Base-by-base conservation (phyloP, 2,113 vertebrate genomes). In the Carassius carassius region DNA sequence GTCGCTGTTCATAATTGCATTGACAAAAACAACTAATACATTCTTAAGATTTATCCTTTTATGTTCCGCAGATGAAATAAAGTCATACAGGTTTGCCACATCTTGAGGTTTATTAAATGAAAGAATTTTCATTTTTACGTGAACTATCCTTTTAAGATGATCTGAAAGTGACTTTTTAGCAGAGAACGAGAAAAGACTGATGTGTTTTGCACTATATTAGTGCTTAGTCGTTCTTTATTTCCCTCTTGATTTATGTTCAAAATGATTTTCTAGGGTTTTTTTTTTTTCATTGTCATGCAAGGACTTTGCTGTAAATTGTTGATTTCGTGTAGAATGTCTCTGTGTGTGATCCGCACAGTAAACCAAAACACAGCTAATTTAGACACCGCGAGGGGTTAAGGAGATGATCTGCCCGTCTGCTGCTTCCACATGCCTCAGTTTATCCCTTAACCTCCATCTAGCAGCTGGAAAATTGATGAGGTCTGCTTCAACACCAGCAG, bases 171-270 rank as follows among this genome's bases (percentile, higher is more conserved):
- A 83, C 92, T 94, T 91, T 93, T 89, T 92, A 90, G 92, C 88
- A 92, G 80, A 88, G 92, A 88, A 92, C 90, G 86, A 88, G 90
- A 92, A 92, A 90, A 90, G 67, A 67, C n/a, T 19, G 86, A 90
- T 89, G 91, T 89, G 88, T 92, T 97, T 97, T 90, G 97, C 97
- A 98, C 97, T 99, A 98, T 95, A 94, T 99, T 98, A 99, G 97
- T 98, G 97, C 97, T 95, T 91, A n/a, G 81, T 92, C 93, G 90
- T 91, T 94, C 92, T 86, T 87, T 91, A 93, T 93, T 90, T 91
- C 90, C 93, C 93, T 94, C 9, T 76, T 54, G 44, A 76, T 92
- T 92, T 91, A 93, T 93, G 95, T 95, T 92, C 92, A 94, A 93
- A 95, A 87, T 29, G 95, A 95, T 97, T 98, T 97, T 97, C 94